Evolutionary conservation across 2,888 invertebrate genomes (phyloP).

Genomic region (Lordiphosa fenestrarum): DNA sequence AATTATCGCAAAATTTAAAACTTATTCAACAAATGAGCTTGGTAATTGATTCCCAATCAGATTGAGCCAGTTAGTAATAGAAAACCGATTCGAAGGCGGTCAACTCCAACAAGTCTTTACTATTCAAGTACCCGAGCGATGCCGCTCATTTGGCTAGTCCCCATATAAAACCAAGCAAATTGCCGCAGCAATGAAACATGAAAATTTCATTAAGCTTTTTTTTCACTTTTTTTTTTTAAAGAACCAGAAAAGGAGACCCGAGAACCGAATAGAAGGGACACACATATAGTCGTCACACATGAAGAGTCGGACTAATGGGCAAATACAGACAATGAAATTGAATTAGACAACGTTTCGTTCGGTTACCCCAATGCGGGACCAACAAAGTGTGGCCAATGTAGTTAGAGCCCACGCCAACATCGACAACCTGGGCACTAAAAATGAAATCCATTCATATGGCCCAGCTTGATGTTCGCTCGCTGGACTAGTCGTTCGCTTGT

Average conservation of each 20-base stretch:
- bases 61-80: too few species aligned
- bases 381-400: slow-evolving; percentile 28
- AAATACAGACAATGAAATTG: slow-evolving; percentile 60
- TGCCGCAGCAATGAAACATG: slow-evolving; percentile 58
- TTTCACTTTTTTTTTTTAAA: slow-evolving; percentile 3
- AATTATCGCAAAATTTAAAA: too few species aligned
- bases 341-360: slow-evolving; percentile 51
- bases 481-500: neutral
- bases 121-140: too few species aligned
- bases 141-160: neutral
- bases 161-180: slow-evolving; percentile 41
- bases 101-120: too few species aligned
- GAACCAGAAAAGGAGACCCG: slow-evolving; percentile 4
- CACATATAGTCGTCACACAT: slow-evolving; percentile 27
- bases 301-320: slow-evolving; percentile 40
- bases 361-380: neutral
- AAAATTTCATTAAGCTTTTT: slow-evolving; percentile 61
- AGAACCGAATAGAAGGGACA: neutral
- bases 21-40: too few species aligned
- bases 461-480: slow-evolving; percentile 20
- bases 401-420: slow-evolving; percentile 9
- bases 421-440: slow-evolving; percentile 12
- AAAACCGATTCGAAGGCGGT: too few species aligned
- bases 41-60: too few species aligned
- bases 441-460: slow-evolving; percentile 33